Evolutionary conservation across 1,140 invertebrate species (phyloP), one percentile per base, ranked within the genome.

Genomic region (Hylyphantes graminicola): DNA sequence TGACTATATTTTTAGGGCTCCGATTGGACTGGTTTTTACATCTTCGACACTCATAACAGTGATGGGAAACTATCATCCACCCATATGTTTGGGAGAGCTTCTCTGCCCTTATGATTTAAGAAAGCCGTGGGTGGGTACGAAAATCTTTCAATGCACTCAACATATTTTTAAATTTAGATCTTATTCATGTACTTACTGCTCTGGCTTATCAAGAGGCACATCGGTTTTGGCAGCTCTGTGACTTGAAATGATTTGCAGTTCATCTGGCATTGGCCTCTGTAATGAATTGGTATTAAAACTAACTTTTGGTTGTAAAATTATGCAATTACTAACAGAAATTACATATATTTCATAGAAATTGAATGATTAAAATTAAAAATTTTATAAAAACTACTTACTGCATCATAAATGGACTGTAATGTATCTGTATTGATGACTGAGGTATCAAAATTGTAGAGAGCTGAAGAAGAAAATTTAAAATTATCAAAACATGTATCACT

Each of bases 361-460:
- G 12, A 63, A 0, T 17, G 9, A 7, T 63, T 63, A 67, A 6
- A 48, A 67, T 61, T 76, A 19, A 59, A 55, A 57, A 57, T n/a
- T 61, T 63, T 10, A 21, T n/a, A 82, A 17, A 79, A 48, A 87
- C 87, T 53, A 70, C 59, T 73, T 50, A 78, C 95, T 88, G 94
- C 93, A 91, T 98, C 96, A 90, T 97, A 96, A 87, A 99, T 96
- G 89, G 96, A 94, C 88, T 97, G 95, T 77, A 98, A 90, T 4
- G 94, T 94, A 88, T 98, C 97, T 78, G 96, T 91, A 88, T 93
- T 94, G 1, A 99, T 92, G 12, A 94, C 92, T 2, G 96, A 95
- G 0, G 96, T 97, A 89, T 98, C 97, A 90, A 98, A 95, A 89
- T 96, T 96, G 86, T 98, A 96, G 84, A 98, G 94, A 68, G 97